A percentile compares a stretch with the other conserved stretches of the same genome.
These are phyloP conservation scores for Hycleus phaleratus DNA, from an alignment of 1,140 invertebrate species.

Conservation along the genomic window DNA sequence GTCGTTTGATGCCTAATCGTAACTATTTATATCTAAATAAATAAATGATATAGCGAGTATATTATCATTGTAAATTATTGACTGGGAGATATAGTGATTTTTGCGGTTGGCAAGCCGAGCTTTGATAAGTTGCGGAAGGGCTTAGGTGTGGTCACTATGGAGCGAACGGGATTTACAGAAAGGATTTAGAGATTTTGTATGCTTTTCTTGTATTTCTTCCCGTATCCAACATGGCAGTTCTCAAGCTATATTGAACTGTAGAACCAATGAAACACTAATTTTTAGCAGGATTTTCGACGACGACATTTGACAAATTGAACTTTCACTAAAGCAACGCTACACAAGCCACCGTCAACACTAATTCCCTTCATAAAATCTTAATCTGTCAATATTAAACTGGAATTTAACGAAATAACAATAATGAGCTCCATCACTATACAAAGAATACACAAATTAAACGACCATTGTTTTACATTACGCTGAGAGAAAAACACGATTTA, in stretches of 20 bases:
- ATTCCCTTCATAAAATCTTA: too few relatives aligned
- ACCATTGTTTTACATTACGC: too few relatives aligned
- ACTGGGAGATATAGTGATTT: not conserved
- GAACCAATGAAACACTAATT: conserved; percentile 16
- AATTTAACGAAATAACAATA: too few relatives aligned
- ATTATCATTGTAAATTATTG: too few relatives aligned
- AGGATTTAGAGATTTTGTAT: conserved; percentile 21
- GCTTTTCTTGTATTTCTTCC: conserved; percentile 22
- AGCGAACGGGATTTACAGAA: conserved; percentile 14
- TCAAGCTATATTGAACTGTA: conserved; percentile 16
- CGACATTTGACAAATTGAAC: conserved; percentile 16
- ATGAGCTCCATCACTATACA: too few relatives aligned
- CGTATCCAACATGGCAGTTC: conserved; percentile 15
- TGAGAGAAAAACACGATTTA: too few relatives aligned
- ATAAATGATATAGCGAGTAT: too few relatives aligned
- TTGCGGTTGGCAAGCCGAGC: conserved; percentile 4
- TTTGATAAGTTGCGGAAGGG: conserved; percentile 24
- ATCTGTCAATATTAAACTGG: too few relatives aligned
- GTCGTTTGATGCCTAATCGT: conserved; percentile 19
- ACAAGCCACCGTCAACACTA: not conserved
- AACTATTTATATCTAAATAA: too few relatives aligned
- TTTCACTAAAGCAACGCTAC: not conserved
- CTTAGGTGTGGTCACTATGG: conserved; percentile 19
- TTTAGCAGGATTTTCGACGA: conserved; percentile 11
- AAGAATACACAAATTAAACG: too few relatives aligned